Percentiles rank a stretch among this genome's conserved stretches.
Evolutionary conservation across 2,888 invertebrate genomes (phyloP).

Genomic region (Eucriotettix oculatus): DNA sequence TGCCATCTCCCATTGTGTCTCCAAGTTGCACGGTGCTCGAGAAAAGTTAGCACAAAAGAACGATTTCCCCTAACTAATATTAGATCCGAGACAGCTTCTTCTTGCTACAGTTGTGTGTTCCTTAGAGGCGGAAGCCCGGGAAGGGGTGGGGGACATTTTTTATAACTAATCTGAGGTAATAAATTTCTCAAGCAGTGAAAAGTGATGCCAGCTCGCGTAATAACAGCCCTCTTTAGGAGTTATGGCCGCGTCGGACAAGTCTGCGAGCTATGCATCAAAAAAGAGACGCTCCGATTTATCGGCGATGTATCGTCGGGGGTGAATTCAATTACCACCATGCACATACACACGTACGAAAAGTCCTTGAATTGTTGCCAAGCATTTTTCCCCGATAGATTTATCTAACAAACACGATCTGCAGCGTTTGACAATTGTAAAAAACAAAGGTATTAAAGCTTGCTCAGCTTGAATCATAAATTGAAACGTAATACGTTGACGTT

Average conservation of each 20-base stretch:
- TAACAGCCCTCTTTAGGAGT: background rate
- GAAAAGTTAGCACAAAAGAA: constrained; percentile 2
- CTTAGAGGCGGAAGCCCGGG: background rate
- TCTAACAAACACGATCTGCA: too few relatives aligned
- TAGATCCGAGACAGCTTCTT: background rate
- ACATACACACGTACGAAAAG: too few relatives aligned
- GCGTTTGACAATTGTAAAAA: too few relatives aligned
- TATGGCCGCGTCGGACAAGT: background rate
- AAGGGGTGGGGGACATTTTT: constrained; percentile 2
- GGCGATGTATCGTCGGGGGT: too few relatives aligned
- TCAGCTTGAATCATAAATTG: too few relatives aligned
- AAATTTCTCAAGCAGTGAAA: constrained; percentile 8
- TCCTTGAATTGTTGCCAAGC: too few relatives aligned
- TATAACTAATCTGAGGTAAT: constrained; percentile 10
- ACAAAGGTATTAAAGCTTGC: too few relatives aligned
- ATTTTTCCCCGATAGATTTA: too few relatives aligned
- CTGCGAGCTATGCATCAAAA: background rate
- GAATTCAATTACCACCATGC: too few relatives aligned
- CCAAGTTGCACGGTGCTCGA: background rate
- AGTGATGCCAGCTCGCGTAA: constrained; percentile 3
- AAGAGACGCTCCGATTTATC: background rate
- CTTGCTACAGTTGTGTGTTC: background rate
- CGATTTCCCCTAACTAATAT: background rate
- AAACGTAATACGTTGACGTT: too few relatives aligned
- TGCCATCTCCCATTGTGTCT: constrained; percentile 3